Base-by-base conservation (phyloP, 2,888 invertebrate genomes). In the Galeruca laticollis region DNA sequence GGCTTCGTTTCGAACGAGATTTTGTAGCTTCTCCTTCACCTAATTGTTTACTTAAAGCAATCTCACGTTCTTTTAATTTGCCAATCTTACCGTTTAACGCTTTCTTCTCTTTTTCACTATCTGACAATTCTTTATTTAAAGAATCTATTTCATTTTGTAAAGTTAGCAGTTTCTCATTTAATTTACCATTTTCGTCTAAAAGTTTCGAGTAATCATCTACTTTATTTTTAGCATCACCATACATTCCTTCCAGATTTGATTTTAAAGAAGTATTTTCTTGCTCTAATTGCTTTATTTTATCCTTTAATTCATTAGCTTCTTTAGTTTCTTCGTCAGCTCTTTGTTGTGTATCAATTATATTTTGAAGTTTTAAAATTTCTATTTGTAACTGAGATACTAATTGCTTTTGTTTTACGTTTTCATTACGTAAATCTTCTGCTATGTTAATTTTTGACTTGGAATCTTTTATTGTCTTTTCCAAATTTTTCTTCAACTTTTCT, bases 331-430 rank as follows among this genome's bases (percentile, higher is more conserved):
- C 13, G n/a, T 47, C 18, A 31, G 37, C 49, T 37, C 74, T 2
- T 35, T 59, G 1, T 64, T 57, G 26, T 69, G 15, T 69, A 18
- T 40, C 73, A 64, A 3, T 52, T 49, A 21, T 60, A 11, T 40
- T 40, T 40, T 60, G 20, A n/a, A 77, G 35, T 31, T 72, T 73
- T 1, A 56, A 61, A 21, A 77, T 71, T 61, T 78, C 75, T 20
- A 54, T 63, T 72, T 78, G 76, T 2, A 77, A 69, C 20, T 76
- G 60, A 1, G 57, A 37, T 31, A 75, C 73, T 66, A 69, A 68
- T 47, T 74, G 70, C 61, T 75, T 77, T 54, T 72, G 73, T 47
- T 77, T 77, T 15, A 73, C 68, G 64, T 76, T 78, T 52, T 78
- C 78, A 15, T 70, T 68, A 37, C 68, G 73, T 15, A 76, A 49